A percentile compares a stretch with the other conserved stretches of the same genome.
Evolutionary conservation across 2,888 invertebrate genomes (phyloP).

Genomic region (Spisula solida): DNA sequence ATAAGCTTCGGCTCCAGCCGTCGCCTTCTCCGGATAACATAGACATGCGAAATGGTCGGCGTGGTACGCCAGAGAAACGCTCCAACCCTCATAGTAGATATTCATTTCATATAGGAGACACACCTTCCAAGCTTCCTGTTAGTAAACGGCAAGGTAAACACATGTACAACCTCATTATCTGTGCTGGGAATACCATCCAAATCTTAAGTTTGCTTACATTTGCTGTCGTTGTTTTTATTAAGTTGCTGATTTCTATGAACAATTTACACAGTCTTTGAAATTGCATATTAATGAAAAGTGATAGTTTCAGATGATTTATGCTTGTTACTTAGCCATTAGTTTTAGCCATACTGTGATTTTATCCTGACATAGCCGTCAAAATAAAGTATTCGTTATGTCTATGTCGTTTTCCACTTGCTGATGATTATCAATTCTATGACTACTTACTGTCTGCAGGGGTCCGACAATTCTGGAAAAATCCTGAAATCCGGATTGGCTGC

Average conservation of each 20-base stretch:
- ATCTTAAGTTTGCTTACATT: background rate
- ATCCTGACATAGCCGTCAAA: background rate
- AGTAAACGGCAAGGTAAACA: conserved; percentile 72
- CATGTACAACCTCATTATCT: conserved; percentile 7
- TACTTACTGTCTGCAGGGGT: too few relatives aligned
- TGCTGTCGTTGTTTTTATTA: conserved; percentile 22
- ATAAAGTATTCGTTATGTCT: background rate
- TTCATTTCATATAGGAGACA: conserved; percentile 66
- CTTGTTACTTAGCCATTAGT: too few relatives aligned
- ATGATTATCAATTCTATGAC: too few relatives aligned
- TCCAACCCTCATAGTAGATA: conserved; percentile 66
- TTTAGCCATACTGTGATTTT: too few relatives aligned
- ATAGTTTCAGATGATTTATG: too few relatives aligned
- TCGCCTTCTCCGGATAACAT: conserved; percentile 48
- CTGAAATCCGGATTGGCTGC: too few relatives aligned
- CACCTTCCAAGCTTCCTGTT: conserved; percentile 68
- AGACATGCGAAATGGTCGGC: conserved; percentile 42
- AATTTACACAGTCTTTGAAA: conserved; percentile 21
- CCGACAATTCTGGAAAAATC: too few relatives aligned
- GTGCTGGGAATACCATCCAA: background rate
- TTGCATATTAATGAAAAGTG: background rate
- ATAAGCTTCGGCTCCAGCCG: conserved; percentile 65
- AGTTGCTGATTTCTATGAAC: background rate
- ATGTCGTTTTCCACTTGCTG: too few relatives aligned
- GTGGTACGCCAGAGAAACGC: conserved; percentile 67